Evolutionary conservation across 2,113 vertebrate species (phyloP).

Genomic region (Ochotona princeps): DNA sequence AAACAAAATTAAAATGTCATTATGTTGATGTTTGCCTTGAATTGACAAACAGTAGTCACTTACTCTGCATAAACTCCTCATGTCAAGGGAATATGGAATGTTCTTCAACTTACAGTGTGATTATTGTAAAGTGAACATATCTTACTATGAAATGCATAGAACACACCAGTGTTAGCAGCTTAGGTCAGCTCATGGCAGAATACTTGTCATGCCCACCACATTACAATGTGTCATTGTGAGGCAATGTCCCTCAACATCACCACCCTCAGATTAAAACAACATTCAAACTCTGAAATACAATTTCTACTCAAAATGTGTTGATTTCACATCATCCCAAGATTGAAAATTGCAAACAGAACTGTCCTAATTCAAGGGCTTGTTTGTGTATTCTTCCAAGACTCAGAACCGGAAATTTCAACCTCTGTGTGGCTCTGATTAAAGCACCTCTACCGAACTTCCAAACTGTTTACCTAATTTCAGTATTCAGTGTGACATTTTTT

Average conservation of each 20-base stretch:
- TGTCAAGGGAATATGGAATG: background rate
- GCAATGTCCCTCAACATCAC: fast-evolving
- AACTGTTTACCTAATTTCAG: slow-evolving; percentile 36
- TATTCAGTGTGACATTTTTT: slow-evolving; percentile 22
- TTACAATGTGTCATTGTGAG: background rate
- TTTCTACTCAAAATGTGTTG: background rate
- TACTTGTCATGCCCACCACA: background rate
- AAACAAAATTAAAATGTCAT: background rate
- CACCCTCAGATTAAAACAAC: background rate
- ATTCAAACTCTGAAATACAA: background rate
- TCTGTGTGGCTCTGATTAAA: background rate
- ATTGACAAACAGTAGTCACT: background rate
- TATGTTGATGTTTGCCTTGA: background rate
- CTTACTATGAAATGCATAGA: background rate
- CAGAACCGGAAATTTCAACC: slow-evolving; percentile 20
- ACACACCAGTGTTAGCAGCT: background rate
- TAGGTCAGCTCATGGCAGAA: background rate
- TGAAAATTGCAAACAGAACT: background rate
- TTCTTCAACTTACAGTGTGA: background rate
- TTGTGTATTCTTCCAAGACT: background rate
- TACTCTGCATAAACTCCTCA: background rate
- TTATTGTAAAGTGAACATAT: background rate
- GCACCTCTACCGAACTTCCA: background rate
- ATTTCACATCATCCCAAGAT: too few species aligned
- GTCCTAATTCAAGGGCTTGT: background rate